Conservation (phyloP, 2,888 invertebrate genomes). For the Hylaea fasciaria region DNA sequence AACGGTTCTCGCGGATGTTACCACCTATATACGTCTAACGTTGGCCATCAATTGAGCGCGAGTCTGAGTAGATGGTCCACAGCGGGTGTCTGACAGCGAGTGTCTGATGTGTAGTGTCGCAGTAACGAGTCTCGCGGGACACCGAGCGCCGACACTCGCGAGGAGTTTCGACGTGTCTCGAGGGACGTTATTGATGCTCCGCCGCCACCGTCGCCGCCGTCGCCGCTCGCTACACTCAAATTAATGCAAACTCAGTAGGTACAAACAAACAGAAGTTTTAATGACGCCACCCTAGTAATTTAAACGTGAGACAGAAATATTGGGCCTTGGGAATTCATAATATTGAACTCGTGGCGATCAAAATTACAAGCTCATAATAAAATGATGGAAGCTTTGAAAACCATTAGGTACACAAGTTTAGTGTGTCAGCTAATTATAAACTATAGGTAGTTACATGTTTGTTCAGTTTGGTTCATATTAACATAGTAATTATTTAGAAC, state of each 20-base stretch:
- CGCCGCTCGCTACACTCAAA: conserved; percentile 2
- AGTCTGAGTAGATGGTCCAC: background rate
- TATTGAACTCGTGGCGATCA: background rate
- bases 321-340: conserved; percentile 7
- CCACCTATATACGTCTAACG: background rate
- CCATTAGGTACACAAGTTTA: too few relatives aligned
- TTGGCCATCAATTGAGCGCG: background rate
- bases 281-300: conserved; percentile 22
- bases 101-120: conserved; percentile 11
- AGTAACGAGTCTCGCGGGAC: conserved; percentile 18
- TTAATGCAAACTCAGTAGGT: conserved; percentile 10
- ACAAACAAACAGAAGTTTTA: conserved; percentile 23
- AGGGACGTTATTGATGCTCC: conserved; percentile 25
- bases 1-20: background rate
- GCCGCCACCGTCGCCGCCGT: background rate
- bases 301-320: conserved; percentile 25
- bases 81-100: conserved; percentile 8
- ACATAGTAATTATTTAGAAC: too few relatives aligned
- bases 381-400: background rate
- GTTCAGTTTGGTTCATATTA: too few relatives aligned
- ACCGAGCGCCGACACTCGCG: background rate
- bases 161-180: conserved; percentile 16
- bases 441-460: too few relatives aligned
- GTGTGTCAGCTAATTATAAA: too few relatives aligned
- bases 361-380: background rate